Percentiles rank a stretch among this genome's conserved stretches.
phyloP scores from a whole-genome alignment of 2,888 invertebrate genomes.

The Folsomia candida region DNA sequence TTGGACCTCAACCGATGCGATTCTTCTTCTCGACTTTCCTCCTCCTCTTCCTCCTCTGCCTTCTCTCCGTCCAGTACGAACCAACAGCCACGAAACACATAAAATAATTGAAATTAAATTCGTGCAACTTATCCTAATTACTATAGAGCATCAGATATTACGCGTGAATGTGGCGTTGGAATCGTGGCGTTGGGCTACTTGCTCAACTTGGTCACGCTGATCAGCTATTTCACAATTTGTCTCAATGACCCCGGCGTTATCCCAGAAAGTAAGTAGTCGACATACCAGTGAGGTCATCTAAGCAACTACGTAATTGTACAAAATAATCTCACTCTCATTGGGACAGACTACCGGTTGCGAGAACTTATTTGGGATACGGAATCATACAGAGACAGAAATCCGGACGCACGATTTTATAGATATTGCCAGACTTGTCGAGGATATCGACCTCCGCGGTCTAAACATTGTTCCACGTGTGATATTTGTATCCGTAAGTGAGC shows the following conservation, averaged over 20 bases:
- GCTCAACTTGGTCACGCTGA: not conserved
- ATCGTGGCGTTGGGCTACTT: conserved; percentile 14
- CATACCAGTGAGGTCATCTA: too few relatives aligned
- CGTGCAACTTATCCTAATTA: too few relatives aligned
- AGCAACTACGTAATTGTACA: too few relatives aligned
- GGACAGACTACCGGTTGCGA: conserved; percentile 17
- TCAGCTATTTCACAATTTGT: conserved; percentile 9
- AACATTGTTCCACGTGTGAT: conserved; percentile 27
- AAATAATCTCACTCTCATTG: too few relatives aligned
- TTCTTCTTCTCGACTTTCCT: not conserved
- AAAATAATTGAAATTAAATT: not conserved
- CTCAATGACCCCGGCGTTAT: conserved; percentile 30
- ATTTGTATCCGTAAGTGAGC: conserved; percentile 28
- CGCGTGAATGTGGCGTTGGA: conserved; percentile 6
- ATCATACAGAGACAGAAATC: conserved; percentile 19
- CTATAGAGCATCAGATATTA: conserved; percentile 12
- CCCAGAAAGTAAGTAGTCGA: conserved; percentile 19
- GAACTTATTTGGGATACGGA: conserved; percentile 28
- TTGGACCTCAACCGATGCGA: not conserved
- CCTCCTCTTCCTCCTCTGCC: not conserved
- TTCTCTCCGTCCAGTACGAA: not conserved
- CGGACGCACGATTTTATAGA: conserved; percentile 20
- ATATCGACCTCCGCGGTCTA: conserved; percentile 27
- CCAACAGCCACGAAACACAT: too few relatives aligned
- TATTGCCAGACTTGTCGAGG: conserved; percentile 28